These are phyloP conservation scores for Cheilosia grossa DNA, from an alignment of 2,888 invertebrate genomes.

Conservation along the genomic window DNA sequence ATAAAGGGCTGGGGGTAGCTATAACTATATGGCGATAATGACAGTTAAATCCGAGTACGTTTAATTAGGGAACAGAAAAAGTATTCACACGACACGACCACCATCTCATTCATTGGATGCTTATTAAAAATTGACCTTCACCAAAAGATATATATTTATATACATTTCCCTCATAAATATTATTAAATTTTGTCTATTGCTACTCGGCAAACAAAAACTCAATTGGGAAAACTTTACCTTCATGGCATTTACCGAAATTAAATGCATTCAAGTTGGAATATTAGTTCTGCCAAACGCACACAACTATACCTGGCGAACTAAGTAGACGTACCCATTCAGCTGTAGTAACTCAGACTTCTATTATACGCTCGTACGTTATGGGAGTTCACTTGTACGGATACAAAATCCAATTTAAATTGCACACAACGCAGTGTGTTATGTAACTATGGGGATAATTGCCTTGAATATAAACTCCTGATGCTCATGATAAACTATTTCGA, in stretches of 20 bases:
- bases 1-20: too few relatives aligned
- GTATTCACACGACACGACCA: too few relatives aligned
- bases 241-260: conserved; percentile 59
- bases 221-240: conserved; percentile 69
- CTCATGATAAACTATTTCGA: conserved; percentile 19
- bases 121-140: too few relatives aligned
- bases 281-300: conserved; percentile 50
- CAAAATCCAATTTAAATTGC: conserved; percentile 69
- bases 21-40: too few relatives aligned
- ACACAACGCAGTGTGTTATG: conserved; percentile 43
- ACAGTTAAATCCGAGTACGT: too few relatives aligned
- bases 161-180: conserved; percentile 14
- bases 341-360: neutral
- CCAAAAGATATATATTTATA: neutral
- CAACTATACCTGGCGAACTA: neutral
- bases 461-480: conserved; percentile 12
- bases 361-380: conserved; percentile 9
- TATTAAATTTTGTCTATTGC: conserved; percentile 21
- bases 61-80: too few relatives aligned
- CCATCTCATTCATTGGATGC: too few relatives aligned
- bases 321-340: too few relatives aligned
- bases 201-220: conserved; percentile 42
- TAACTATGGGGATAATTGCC: conserved; percentile 43
- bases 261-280: conserved; percentile 64
- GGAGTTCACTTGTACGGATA: conserved; percentile 38